Evolutionary conservation across 2,113 vertebrate species (phyloP).

Genomic region (Phycodurus eques): DNA sequence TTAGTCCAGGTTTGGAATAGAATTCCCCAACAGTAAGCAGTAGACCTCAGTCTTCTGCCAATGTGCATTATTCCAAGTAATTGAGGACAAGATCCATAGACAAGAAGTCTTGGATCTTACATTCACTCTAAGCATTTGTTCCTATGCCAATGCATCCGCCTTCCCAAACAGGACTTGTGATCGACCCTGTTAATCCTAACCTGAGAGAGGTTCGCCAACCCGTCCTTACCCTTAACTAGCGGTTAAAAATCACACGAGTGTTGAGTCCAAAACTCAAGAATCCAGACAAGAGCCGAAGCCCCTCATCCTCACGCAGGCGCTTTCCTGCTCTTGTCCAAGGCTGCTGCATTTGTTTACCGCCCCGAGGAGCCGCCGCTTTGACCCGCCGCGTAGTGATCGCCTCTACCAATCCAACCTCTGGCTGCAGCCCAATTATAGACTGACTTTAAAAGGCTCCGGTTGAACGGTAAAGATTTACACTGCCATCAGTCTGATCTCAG

Average conservation of each 20-base stretch:
- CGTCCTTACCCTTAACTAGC: background rate
- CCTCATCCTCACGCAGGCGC: constrained; percentile 40
- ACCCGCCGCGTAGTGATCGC: constrained; percentile 46
- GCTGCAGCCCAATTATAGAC: constrained; percentile 71
- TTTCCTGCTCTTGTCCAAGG: constrained; percentile 45
- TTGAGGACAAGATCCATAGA: no score
- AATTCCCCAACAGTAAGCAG: no score
- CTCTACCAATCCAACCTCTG: constrained; percentile 19
- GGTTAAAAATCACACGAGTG: background rate
- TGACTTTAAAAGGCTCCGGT: constrained; percentile 72
- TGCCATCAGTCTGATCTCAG: constrained; percentile 72
- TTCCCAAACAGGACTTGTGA: no score
- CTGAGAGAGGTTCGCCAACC: background rate
- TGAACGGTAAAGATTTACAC: constrained; percentile 80
- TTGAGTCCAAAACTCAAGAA: background rate
- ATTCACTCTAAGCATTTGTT: background rate
- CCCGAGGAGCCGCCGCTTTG: constrained; percentile 57
- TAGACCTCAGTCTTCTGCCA: no score
- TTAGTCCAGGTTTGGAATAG: no score
- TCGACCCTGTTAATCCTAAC: no score
- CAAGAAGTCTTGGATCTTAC: no score
- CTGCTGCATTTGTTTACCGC: constrained; percentile 60
- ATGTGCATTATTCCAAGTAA: no score
- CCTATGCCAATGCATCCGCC: background rate
- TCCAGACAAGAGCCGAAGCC: background rate